phyloP scores from a whole-genome alignment of 2,888 invertebrate genomes.

The Phytoseiulus persimilis region DNA sequence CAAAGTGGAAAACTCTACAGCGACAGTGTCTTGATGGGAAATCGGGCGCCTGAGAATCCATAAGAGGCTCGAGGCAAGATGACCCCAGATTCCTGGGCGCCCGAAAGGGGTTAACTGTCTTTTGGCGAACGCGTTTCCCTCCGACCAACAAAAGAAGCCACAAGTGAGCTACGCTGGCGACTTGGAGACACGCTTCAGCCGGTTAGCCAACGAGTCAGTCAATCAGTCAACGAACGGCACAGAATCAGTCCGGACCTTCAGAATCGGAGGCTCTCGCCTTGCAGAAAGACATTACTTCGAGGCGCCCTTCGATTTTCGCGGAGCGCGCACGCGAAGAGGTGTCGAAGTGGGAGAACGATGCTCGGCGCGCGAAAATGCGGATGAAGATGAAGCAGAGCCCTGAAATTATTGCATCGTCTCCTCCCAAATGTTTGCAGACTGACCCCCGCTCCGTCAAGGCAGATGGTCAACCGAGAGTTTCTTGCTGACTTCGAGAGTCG shows the following conservation, averaged over 20 bases:
- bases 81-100: background rate
- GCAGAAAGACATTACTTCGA: too few relatives aligned
- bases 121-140: background rate
- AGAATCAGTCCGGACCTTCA: background rate
- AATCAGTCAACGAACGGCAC: background rate
- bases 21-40: background rate
- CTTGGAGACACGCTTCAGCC: background rate
- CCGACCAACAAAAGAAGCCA: background rate
- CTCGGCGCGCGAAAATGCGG: background rate
- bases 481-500: background rate
- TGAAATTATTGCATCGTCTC: background rate
- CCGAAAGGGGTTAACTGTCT: constrained; percentile 5
- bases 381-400: background rate
- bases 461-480: background rate
- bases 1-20: background rate
- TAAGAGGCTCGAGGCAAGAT: background rate
- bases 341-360: background rate
- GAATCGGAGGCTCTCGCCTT: background rate
- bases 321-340: too few relatives aligned
- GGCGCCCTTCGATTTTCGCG: too few relatives aligned
- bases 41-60: background rate
- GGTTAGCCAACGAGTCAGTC: background rate
- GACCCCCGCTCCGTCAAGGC: background rate
- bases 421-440: background rate
- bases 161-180: background rate